Evolutionary conservation across 2,888 invertebrate species (phyloP), one percentile per base, ranked within the genome.

Genomic region (Alloplasta piceator): DNA sequence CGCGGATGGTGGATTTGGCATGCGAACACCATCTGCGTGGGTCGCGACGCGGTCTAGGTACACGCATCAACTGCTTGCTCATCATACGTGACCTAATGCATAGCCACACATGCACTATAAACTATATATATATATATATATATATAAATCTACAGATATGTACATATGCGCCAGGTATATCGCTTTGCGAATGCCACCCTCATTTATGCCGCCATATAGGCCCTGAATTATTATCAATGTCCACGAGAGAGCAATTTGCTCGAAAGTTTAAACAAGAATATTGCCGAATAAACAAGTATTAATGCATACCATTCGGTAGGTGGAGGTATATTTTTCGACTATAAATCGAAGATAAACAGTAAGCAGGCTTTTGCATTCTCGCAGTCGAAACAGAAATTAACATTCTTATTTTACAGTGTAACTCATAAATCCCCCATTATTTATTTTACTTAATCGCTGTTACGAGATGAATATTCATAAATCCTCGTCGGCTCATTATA

Each of bases 61-160:
- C 71, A 72, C 78, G 78, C 71, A 66, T 78, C 78, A 78, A 72
- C 78, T 66, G 78, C 78, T 78, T 72, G 78, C 78, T 72, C 78
- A 72, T 78, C 78, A 78, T 78, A 66, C 78, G 78, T 78, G 71
- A 78, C 78, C 78, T 72, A 72, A 78, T 78, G 78, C 78, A 72
- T 64, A 58, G 56, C 39, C 71, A 71, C 66, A 60, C 60, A 60
- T 71, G 63, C 60, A n/a, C 61, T 60, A 16, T 26, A 26, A 26
- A 2, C 26, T 48, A 38, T 46, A 58, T 48, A 14, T 16, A 6
- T 56, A 26, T 56, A 56, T 14, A 12, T 55, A 41, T 41, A 41
- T 41, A 41, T 41, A 41, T 41, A 41, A 6, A 41, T 41, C n/a
- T n/a, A 41, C 7, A 41, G 41, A 41, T 41, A 39, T 43, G 43